A percentile compares a stretch with the other conserved stretches of the same genome.
These are phyloP conservation scores for Spodoptera picta DNA, from an alignment of 2,888 invertebrate genomes.

Conservation along the genomic window DNA sequence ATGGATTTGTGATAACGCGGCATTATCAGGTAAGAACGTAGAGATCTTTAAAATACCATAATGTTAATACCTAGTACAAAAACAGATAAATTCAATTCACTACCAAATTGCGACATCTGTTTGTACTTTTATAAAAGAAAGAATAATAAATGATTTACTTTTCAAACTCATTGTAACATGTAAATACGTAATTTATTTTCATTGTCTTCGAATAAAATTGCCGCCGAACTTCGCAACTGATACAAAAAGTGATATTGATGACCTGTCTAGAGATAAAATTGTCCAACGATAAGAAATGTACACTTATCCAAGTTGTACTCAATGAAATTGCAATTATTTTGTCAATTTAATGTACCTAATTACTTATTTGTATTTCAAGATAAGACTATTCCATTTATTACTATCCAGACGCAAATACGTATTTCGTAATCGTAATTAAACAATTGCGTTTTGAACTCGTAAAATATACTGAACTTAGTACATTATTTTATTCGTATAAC, in stretches of 20 bases:
- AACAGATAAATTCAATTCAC: conserved; percentile 11
- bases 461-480: too few species aligned
- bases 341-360: too few species aligned
- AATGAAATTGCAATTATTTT: background rate
- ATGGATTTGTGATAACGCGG: conserved; percentile 15
- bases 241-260: conserved; percentile 14
- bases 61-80: background rate
- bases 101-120: conserved; percentile 26
- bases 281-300: conserved; percentile 12
- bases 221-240: conserved; percentile 1
- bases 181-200: conserved; percentile 1
- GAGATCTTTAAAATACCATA: too few species aligned
- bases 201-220: background rate
- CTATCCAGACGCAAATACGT: background rate
- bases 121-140: background rate
- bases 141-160: background rate
- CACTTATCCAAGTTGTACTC: background rate
- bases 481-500: too few species aligned
- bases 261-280: conserved; percentile 10
- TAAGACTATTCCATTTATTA: background rate
- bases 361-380: background rate
- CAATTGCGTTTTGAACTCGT: too few species aligned
- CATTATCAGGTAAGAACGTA: conserved; percentile 29
- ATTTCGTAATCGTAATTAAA: too few species aligned
- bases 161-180: background rate